Percentiles rank a stretch among this genome's conserved stretches.
Conservation (phyloP, 1,140 invertebrate species). For the Rhagoletis zephyria region DNA sequence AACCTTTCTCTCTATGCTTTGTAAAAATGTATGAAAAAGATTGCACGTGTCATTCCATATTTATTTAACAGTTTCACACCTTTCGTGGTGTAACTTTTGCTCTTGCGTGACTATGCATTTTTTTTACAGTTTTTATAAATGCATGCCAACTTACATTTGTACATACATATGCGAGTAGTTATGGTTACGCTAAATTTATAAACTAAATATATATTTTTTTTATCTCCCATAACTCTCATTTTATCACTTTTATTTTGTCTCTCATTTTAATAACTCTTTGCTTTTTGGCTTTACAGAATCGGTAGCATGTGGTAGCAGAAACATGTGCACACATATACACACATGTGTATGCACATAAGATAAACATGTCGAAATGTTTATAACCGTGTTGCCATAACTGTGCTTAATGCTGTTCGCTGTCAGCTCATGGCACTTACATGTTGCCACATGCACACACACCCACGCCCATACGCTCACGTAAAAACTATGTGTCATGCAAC, state of each 20-base stretch:
- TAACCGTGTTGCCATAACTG: conserved; percentile 36
- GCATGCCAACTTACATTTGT: neutral
- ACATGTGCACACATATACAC: too few species aligned
- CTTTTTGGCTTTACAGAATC: conserved; percentile 2
- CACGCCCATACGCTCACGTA: neutral
- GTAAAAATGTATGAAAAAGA: neutral
- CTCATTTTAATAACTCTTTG: conserved; percentile 6
- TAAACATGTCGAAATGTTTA: conserved; percentile 15
- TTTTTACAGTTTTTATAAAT: neutral
- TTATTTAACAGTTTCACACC: neutral
- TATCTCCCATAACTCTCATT: too few species aligned
- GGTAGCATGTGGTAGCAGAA: neutral
- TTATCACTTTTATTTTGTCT: neutral
- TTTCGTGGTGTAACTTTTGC: neutral
- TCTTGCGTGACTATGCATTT: too few species aligned
- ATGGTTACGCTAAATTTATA: too few species aligned
- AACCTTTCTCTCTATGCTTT: neutral
- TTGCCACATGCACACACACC: neutral
- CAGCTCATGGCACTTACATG: conserved; percentile 23
- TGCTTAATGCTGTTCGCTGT: conserved; percentile 36
- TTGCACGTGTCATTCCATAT: conserved; percentile 8
- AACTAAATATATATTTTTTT: too few species aligned
- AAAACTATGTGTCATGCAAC: too few species aligned
- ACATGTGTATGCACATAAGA: neutral
- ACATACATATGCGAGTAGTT: neutral